Evolutionary conservation across 2,113 vertebrate genomes (phyloP).

Genomic region (Pedionomus torquatus): DNA sequence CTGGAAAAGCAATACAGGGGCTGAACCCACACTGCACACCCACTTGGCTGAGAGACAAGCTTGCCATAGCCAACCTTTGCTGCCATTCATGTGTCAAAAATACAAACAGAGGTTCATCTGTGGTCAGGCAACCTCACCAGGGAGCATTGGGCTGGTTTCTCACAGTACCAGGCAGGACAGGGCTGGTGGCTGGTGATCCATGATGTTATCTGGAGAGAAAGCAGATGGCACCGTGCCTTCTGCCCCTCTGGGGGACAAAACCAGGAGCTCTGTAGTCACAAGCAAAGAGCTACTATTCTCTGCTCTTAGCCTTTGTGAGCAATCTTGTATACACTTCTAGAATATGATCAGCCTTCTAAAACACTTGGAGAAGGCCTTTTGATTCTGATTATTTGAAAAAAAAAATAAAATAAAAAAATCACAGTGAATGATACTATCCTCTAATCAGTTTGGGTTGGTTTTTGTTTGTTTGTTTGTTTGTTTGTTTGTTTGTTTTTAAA

Average conservation of each 20-base stretch:
- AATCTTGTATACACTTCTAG: neutral
- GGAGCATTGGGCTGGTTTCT: accelerated
- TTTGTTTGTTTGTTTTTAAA: neutral
- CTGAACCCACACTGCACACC: neutral
- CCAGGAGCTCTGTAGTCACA: neutral
- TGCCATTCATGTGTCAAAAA: neutral
- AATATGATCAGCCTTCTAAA: neutral
- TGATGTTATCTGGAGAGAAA: neutral
- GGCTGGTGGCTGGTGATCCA: accelerated
- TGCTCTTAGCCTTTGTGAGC: neutral
- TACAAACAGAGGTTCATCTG: neutral
- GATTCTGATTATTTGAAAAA: neutral
- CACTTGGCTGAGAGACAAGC: accelerated
- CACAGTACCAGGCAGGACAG: neutral
- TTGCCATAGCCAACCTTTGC: neutral
- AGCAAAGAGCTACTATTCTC: neutral
- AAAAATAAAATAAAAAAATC: neutral
- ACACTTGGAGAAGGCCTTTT: neutral
- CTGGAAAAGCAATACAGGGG: neutral
- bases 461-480: neutral
- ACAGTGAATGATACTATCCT: neutral
- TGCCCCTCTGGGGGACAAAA: neutral
- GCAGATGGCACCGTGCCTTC: neutral
- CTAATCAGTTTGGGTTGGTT: neutral
- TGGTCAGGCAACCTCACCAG: neutral